Conservation (phyloP, 2,888 invertebrate genomes). For the Caenorhabditis japonica region DNA sequence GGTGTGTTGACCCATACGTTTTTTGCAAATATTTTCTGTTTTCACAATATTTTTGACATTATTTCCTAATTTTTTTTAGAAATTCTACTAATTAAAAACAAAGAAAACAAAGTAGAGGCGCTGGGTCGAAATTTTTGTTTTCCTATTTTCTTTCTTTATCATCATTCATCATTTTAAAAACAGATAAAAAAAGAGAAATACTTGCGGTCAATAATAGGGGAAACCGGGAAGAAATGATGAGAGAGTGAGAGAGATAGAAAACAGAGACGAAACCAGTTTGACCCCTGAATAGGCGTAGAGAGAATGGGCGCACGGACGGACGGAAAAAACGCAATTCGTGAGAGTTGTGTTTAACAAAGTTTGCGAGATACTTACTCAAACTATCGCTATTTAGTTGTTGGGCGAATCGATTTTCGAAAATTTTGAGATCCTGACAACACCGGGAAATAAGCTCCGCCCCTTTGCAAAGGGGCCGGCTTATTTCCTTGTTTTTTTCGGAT, state of each 20-base stretch:
- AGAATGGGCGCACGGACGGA: slow-evolving; percentile 13
- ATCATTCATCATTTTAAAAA: not conserved
- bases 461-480: too few relatives aligned
- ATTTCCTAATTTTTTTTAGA: too few relatives aligned
- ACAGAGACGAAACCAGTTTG: slow-evolving; percentile 8
- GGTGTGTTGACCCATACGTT: too few relatives aligned
- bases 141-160: not conserved
- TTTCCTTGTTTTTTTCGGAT: too few relatives aligned
- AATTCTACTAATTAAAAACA: too few relatives aligned
- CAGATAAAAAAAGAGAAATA: not conserved
- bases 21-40: too few relatives aligned
- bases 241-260: slow-evolving; percentile 19
- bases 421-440: too few relatives aligned
- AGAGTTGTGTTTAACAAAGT: not conserved
- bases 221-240: slow-evolving; percentile 3
- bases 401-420: too few relatives aligned
- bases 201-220: not conserved
- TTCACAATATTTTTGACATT: too few relatives aligned
- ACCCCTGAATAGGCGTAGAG: slow-evolving; percentile 20
- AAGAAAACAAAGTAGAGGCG: not conserved
- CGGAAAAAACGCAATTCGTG: not conserved
- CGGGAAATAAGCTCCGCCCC: too few relatives aligned
- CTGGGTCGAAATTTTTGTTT: too few relatives aligned
- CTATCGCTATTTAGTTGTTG: not conserved
- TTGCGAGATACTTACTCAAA: too few relatives aligned